phyloP scores from a whole-genome alignment of 2,113 vertebrate species.

The Cairina moschata region DNA sequence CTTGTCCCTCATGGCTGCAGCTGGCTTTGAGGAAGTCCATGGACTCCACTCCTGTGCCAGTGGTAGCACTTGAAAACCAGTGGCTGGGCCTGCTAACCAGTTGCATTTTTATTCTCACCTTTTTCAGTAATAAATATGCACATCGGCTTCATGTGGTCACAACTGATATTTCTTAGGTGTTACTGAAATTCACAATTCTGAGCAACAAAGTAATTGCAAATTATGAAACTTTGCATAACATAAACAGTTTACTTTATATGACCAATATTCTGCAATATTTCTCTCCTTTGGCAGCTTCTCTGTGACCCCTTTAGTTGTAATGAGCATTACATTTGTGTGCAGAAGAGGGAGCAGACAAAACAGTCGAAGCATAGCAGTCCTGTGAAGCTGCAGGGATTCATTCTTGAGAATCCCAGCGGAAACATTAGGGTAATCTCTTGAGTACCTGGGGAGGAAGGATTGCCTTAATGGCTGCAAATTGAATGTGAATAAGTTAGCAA shows the following conservation, averaged over 20 bases:
- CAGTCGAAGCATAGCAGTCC: background rate
- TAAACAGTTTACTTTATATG: constrained; percentile 1
- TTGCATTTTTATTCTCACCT: background rate
- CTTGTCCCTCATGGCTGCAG: background rate
- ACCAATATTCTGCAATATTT: background rate
- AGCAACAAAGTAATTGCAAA: background rate
- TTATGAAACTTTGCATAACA: background rate
- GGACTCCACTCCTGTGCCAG: background rate
- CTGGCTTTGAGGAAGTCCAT: background rate
- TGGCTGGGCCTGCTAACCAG: background rate
- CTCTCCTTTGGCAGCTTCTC: background rate
- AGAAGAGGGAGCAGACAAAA: background rate
- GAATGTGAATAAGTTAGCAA: background rate
- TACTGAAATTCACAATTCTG: background rate
- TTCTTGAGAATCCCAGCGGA: background rate
- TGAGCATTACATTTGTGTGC: background rate
- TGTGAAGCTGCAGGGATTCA: background rate
- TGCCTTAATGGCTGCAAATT: constrained; percentile 1
- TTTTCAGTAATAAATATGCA: background rate
- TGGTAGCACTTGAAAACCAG: background rate
- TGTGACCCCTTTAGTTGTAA: background rate
- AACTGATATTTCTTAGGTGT: background rate
- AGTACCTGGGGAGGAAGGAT: background rate
- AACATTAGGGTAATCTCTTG: background rate
- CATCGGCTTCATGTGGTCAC: background rate